Evolutionary conservation across 2,797 vertebrate species (phyloP), one percentile per base, ranked within the genome.

Genomic region (Gouania willdenowi): DNA sequence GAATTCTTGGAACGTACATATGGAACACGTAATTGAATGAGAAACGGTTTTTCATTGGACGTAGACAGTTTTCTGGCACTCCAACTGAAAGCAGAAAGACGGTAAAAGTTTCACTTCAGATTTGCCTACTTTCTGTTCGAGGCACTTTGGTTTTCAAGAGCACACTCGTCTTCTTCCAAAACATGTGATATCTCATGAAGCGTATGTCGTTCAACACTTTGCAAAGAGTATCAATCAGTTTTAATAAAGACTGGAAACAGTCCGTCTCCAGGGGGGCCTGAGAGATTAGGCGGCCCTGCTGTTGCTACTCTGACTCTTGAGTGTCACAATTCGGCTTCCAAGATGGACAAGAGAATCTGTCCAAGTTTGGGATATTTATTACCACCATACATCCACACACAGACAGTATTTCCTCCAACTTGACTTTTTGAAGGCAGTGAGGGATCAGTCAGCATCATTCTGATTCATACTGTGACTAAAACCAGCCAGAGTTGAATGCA

Each of bases 1-100:
- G 49, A 76, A 79, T 65, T 39, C 52, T 76, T 88, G 84, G 85
- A 86, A 65, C 35, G 48, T 61, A 74, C 63, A 68, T 71, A 81
- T 79, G 83, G 85, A 86, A 87, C 79, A 84, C 43, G 51, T 77
- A 86, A 87, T 73, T 81, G 73, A 82, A 88, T 86, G 80, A 86
- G 70, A 75, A 82, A 88, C 58, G 36, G 75, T 66, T 77, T 81
- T 71, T 70, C 31, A 45, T 65, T 64, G 37, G 61, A 66, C 71
- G 18, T 3, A 61, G 87, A 85, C 82, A 79, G 36, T 57, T 87
- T 70, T 77, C 66, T 89, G 87, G 86, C 84, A 39, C n/a, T 13
- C n/a, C 14, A 14, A 0, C 39, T 49, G 51, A 71, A 48, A 54
- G 57, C 48, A 23, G 31, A 64, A 77, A 59, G 55, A 81, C 53